These are phyloP conservation scores for Lasioglossum pauxillum DNA, from an alignment of 2,888 invertebrate genomes.

Conservation along the genomic window DNA sequence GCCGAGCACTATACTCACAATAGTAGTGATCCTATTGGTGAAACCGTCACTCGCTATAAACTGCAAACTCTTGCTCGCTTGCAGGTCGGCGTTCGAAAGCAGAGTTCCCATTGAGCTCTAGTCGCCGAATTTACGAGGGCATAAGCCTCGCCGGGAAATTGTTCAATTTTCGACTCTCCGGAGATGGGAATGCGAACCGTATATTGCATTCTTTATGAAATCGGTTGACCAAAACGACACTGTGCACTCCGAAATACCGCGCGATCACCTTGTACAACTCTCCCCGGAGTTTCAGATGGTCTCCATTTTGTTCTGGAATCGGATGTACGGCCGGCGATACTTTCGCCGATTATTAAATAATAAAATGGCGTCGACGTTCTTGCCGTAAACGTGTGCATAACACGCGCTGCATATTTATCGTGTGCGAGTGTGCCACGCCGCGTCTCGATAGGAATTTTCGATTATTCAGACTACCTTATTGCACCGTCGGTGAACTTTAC, in stretches of 20 bases:
- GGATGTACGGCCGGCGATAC: constrained; percentile 8
- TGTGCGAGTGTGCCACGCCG: not conserved
- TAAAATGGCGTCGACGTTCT: not conserved
- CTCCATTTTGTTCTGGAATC: constrained; percentile 22
- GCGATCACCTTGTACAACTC: constrained; percentile 40
- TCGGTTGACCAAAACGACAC: constrained; percentile 49
- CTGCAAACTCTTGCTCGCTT: not conserved
- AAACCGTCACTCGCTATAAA: not conserved
- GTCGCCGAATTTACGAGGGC: constrained; percentile 23
- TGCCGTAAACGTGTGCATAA: not conserved
- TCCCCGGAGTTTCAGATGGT: not conserved
- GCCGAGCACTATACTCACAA: not conserved
- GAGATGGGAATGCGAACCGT: constrained; percentile 23
- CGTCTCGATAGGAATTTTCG: not conserved
- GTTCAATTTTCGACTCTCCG: constrained; percentile 40
- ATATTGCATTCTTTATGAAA: constrained; percentile 56
- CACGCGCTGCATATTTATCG: not conserved
- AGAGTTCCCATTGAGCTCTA: not conserved
- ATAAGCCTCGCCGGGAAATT: constrained; percentile 25
- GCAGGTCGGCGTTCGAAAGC: not conserved
- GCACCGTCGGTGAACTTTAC: not conserved
- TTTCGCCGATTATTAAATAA: constrained; percentile 28
- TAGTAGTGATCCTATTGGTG: not conserved
- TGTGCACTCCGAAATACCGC: constrained; percentile 46
- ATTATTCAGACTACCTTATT: not conserved